phyloP scores from a whole-genome alignment of 2,113 vertebrate species.

The Lasiurus borealis region DNA sequence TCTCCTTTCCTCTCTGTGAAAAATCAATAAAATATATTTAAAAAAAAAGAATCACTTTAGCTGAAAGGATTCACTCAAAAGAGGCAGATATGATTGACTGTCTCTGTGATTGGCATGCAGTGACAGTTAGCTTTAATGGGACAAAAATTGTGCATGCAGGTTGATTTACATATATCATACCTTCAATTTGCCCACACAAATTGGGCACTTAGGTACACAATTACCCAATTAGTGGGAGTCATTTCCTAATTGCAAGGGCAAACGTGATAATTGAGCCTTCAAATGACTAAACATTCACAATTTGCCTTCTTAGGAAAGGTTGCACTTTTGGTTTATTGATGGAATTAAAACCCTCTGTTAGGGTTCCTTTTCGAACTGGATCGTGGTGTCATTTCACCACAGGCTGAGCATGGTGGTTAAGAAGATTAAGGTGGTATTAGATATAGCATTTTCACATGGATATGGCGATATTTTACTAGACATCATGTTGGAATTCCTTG shows the following conservation, averaged over 20 bases:
- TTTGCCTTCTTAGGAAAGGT: constrained; percentile 68
- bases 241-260: constrained; percentile 61
- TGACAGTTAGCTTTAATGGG: constrained; percentile 58
- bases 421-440: neutral
- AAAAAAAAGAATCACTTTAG: constrained; percentile 23
- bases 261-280: constrained; percentile 68
- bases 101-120: constrained; percentile 58
- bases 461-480: neutral
- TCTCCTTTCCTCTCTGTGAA: too few relatives aligned
- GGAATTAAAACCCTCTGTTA: constrained; percentile 59
- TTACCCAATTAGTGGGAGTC: constrained; percentile 70
- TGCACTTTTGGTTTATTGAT: constrained; percentile 39
- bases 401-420: neutral
- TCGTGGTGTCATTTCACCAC: neutral
- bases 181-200: constrained; percentile 69
- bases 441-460: neutral
- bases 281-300: constrained; percentile 28
- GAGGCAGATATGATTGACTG: constrained; percentile 26
- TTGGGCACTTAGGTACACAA: constrained; percentile 72
- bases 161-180: constrained; percentile 66
- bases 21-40: too few relatives aligned
- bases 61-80: constrained; percentile 66
- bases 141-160: constrained; percentile 56
- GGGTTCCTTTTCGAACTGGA: neutral
- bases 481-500: neutral